phyloP scores from a whole-genome alignment of 2,797 vertebrate genomes.

The Lophotriccus pileatus region DNA sequence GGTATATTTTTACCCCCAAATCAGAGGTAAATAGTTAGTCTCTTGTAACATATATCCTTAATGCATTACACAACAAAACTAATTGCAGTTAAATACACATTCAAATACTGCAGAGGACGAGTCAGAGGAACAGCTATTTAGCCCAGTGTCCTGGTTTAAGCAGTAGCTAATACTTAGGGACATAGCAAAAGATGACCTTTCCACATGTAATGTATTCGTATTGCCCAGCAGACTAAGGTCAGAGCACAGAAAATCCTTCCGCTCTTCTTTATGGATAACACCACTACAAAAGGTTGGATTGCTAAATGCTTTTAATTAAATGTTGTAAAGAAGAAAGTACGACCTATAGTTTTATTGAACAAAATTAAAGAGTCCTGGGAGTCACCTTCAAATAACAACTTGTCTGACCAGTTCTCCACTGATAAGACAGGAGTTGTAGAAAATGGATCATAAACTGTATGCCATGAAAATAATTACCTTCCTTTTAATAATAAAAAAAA shows the following conservation, averaged over 20 bases:
- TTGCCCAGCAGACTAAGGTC: neutral
- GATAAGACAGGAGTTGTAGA: neutral
- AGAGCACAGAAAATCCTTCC: neutral
- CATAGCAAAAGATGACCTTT: neutral
- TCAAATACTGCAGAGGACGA: neutral
- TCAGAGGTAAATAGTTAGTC: neutral
- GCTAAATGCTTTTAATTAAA: slow-evolving; percentile 1
- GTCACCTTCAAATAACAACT: neutral
- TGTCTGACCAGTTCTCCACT: neutral
- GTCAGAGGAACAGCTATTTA: neutral
- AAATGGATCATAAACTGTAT: neutral
- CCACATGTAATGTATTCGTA: neutral
- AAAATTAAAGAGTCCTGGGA: neutral
- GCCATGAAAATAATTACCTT: neutral
- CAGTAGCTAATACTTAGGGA: neutral
- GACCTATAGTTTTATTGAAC: neutral
- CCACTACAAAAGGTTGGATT: neutral
- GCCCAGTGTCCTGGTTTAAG: neutral
- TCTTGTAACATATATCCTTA: neutral
- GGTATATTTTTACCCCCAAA: neutral
- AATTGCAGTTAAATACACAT: neutral
- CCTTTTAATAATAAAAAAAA: neutral
- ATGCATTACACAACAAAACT: neutral
- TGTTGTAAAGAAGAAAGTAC: neutral
- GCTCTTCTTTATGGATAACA: neutral